Evolutionary conservation across 2,113 vertebrate genomes (phyloP).

Genomic region (Podarcis raffonei): DNA sequence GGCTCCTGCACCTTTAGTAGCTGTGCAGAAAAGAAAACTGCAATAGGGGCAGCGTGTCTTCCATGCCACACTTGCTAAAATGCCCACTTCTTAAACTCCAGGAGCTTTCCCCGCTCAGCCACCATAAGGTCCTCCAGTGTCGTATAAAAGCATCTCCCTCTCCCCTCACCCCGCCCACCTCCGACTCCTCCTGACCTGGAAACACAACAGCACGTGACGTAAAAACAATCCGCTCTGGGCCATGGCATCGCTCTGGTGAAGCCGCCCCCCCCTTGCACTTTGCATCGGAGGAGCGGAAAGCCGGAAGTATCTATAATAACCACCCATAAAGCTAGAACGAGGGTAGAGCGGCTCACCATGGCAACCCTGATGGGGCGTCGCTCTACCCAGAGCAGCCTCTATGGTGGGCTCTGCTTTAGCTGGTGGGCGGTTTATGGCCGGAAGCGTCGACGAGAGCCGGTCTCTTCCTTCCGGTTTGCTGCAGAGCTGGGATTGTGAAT

Average conservation of each 20-base stretch:
- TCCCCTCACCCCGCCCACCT: too few relatives aligned
- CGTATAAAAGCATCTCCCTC: neutral
- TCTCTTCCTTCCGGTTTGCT: neutral
- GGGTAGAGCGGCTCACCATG: neutral
- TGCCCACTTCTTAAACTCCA: neutral
- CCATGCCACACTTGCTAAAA: too few relatives aligned
- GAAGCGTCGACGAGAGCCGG: neutral
- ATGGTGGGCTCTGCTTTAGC: neutral
- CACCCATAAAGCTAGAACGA: neutral
- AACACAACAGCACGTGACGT: neutral
- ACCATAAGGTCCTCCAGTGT: neutral
- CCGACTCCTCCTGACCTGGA: neutral
- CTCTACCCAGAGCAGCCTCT: neutral
- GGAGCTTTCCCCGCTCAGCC: neutral
- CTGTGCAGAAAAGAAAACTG: too few relatives aligned
- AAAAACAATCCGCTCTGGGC: neutral
- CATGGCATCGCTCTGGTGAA: neutral
- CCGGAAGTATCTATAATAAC: neutral
- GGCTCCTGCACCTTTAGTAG: too few relatives aligned
- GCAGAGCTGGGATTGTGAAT: neutral
- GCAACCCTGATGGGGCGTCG: too few relatives aligned
- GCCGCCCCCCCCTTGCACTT: neutral
- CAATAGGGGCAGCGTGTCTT: too few relatives aligned
- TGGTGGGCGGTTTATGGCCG: neutral
- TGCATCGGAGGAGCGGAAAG: neutral